Evolutionary conservation across 2,797 vertebrate species (phyloP).

Genomic region (Alosa sapidissima): DNA sequence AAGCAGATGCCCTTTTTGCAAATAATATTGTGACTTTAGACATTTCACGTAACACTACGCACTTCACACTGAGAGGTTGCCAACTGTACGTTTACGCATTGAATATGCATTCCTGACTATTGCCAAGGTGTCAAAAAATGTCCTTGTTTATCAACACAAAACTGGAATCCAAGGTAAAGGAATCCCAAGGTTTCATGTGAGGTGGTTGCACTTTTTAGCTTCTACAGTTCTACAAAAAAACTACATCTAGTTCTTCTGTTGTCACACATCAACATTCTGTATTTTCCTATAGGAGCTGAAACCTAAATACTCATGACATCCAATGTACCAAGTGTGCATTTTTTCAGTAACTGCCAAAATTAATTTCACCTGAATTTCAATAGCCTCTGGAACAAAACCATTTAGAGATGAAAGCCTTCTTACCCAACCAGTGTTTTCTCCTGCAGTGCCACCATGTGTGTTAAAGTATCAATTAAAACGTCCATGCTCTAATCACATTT

Average conservation of each 20-base stretch:
- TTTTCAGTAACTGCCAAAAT: not conserved
- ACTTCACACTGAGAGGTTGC: not conserved
- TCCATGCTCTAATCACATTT: slow-evolving; percentile 49
- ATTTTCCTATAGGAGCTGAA: not conserved
- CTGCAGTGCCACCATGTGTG: not conserved
- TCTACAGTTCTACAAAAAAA: not conserved
- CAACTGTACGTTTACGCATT: not conserved
- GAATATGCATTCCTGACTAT: not conserved
- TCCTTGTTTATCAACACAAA: not conserved
- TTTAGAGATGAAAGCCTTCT: slow-evolving; percentile 13
- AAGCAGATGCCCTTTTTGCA: not conserved
- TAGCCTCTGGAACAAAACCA: not conserved
- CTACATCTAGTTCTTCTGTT: not conserved
- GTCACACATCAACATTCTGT: not conserved
- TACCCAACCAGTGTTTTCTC: not conserved
- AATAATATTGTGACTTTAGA: not conserved
- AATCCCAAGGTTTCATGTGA: not conserved
- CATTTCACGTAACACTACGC: no score
- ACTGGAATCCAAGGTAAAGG: not conserved
- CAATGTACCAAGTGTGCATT: not conserved
- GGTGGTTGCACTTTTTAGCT: not conserved
- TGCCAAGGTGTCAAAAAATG: not conserved
- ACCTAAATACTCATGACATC: not conserved
- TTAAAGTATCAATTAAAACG: not conserved
- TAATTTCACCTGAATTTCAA: not conserved